Conservation (phyloP, 2,888 invertebrate species). For the Synergus itoensis region DNA sequence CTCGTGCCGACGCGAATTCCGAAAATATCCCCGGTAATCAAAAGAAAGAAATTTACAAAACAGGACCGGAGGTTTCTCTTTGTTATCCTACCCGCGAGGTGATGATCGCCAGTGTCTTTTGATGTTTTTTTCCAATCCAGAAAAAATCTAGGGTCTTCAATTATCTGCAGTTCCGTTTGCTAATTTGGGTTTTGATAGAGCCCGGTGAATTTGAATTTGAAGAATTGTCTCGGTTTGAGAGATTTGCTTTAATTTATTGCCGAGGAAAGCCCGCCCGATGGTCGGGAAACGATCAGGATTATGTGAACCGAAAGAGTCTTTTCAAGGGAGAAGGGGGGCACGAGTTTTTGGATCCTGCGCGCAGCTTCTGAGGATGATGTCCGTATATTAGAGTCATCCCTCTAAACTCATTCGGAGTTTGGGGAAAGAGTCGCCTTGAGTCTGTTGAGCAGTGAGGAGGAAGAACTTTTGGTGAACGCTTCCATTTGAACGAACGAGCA, state of each 20-base stretch:
- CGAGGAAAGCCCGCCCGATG: conserved; percentile 1
- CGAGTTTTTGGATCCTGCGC: conserved; percentile 16
- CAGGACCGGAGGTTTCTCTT: not conserved
- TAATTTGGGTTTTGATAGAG: not conserved
- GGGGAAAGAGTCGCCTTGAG: not conserved
- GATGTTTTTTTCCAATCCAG: not conserved
- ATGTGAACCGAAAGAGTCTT: conserved; percentile 27
- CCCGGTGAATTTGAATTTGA: not conserved
- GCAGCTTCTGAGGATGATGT: not conserved
- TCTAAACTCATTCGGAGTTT: not conserved
- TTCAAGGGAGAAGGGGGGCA: conserved; percentile 2
- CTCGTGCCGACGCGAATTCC: conserved; percentile 43
- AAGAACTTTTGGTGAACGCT: conserved; percentile 29
- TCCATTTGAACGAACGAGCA: not conserved
- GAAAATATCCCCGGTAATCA: not conserved
- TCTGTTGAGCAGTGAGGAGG: not conserved
- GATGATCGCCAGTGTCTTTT: conserved; percentile 4
- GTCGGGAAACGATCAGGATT: conserved; percentile 14
- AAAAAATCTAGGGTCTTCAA: not conserved
- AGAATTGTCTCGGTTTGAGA: not conserved
- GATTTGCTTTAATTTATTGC: not conserved
- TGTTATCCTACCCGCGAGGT: not conserved
- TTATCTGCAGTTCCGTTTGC: not conserved
- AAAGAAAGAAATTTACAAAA: not conserved
- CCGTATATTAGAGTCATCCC: not conserved